Evolutionary conservation across 1,140 invertebrate genomes (phyloP).

Genomic region (Cyclina sinensis): DNA sequence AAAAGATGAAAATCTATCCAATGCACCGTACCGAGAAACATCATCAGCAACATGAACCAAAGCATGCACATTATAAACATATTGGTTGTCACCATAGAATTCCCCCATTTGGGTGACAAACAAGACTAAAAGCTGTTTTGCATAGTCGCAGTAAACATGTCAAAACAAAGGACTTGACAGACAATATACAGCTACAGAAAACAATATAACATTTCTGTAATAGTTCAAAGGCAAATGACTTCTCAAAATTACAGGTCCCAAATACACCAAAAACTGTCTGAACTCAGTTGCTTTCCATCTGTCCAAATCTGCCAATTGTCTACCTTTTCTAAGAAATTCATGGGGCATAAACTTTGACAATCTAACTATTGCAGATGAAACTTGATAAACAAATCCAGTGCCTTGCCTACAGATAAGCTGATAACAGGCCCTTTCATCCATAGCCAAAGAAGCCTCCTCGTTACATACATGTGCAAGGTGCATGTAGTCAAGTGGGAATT

Average conservation of each 20-base stretch:
- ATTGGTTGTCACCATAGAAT: conserved; percentile 51
- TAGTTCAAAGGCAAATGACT: neutral
- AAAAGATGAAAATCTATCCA: conserved; percentile 64
- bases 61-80: conserved; percentile 65
- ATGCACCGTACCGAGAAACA: conserved; percentile 47
- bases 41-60: conserved; percentile 61
- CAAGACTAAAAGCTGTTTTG: conserved; percentile 12
- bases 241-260: conserved; percentile 54
- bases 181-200: conserved; percentile 59
- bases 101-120: conserved; percentile 42
- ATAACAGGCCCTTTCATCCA: no score
- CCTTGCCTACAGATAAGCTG: conserved; percentile 81
- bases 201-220: conserved; percentile 53
- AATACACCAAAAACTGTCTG: no score
- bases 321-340: no score
- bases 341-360: no score
- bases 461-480: no score
- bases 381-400: no score
- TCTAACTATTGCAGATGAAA: no score
- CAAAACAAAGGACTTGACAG: conserved; percentile 58
- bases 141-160: conserved; percentile 51
- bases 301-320: no score
- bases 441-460: no score
- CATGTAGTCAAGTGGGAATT: no score
- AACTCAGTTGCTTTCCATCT: conserved; percentile 72